These are phyloP conservation scores for Myrmophylax atrothorax DNA, from an alignment of 2,113 vertebrate genomes.

Conservation along the genomic window DNA sequence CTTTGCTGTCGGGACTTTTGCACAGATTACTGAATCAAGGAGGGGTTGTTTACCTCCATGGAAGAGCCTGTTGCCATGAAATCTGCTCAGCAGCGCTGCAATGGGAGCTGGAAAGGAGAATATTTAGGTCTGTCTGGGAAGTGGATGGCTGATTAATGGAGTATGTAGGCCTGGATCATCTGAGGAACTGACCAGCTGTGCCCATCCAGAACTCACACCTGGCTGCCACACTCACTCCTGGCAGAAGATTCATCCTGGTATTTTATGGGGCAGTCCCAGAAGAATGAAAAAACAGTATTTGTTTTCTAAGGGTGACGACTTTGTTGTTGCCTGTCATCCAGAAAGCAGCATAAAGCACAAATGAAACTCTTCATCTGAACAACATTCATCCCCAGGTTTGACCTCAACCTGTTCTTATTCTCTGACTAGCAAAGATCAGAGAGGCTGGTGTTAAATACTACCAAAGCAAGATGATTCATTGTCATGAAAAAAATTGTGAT, in stretches of 20 bases:
- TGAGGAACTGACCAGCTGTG: neutral
- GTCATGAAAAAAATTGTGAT: neutral
- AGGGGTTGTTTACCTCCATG: slow-evolving; percentile 23
- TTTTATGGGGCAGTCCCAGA: neutral
- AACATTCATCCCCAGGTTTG: neutral
- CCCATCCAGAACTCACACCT: neutral
- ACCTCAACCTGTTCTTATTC: neutral
- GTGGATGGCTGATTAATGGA: neutral
- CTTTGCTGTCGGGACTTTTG: slow-evolving; percentile 60
- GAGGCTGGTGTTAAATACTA: neutral
- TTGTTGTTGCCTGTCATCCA: neutral
- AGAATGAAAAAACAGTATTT: neutral
- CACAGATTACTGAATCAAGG: slow-evolving; percentile 12
- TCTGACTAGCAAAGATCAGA: neutral
- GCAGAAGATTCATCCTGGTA: neutral
- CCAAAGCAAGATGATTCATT: neutral
- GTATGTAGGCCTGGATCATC: neutral
- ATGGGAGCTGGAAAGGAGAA: neutral
- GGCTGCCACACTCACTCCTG: neutral
- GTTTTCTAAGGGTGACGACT: neutral
- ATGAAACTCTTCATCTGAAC: neutral
- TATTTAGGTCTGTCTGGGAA: neutral
- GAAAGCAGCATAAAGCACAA: neutral
- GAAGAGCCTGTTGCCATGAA: neutral
- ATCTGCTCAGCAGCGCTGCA: neutral